phyloP scores from a whole-genome alignment of 1,140 invertebrate species.

The Drosophila bifasciata region DNA sequence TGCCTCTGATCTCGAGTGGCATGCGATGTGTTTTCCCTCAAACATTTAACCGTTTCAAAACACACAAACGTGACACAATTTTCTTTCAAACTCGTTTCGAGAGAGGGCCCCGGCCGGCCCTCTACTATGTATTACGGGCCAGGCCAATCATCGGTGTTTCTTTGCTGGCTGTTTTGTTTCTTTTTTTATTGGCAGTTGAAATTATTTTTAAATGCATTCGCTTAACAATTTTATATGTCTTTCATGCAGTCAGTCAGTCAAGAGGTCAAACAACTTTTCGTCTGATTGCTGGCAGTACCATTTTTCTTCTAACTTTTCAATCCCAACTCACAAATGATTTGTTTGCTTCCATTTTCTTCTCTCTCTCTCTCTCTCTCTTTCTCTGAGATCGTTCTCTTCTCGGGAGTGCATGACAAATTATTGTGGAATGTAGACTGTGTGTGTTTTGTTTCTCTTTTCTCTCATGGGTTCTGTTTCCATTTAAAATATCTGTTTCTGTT shows the following conservation, averaged over 20 bases:
- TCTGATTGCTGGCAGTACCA: slow-evolving; percentile 41
- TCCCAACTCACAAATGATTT: slow-evolving; percentile 60
- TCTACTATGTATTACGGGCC: slow-evolving; percentile 65
- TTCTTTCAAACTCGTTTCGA: slow-evolving; percentile 73
- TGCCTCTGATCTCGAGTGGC: slow-evolving; percentile 30
- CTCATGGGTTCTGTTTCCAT: slow-evolving; percentile 12
- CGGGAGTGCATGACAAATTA: slow-evolving; percentile 67
- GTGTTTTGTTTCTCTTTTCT: slow-evolving; percentile 13
- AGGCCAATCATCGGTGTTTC: slow-evolving; percentile 49
- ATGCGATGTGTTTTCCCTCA: slow-evolving; percentile 36
- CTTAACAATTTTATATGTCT: slow-evolving; percentile 75
- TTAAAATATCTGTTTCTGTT: slow-evolving; percentile 26
- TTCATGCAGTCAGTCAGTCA: slow-evolving; percentile 60
- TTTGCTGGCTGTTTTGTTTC: slow-evolving; percentile 19
- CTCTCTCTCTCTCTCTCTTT: slow-evolving; percentile 21
- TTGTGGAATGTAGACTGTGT: slow-evolving; percentile 59
- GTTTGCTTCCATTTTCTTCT: slow-evolving; percentile 59
- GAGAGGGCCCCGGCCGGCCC: slow-evolving; percentile 1
- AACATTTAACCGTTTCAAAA: slow-evolving; percentile 59
- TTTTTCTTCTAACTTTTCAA: neutral
- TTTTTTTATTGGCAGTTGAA: slow-evolving; percentile 78
- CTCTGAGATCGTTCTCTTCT: slow-evolving; percentile 10
- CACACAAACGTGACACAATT: slow-evolving; percentile 75
- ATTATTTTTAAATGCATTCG: slow-evolving; percentile 82
- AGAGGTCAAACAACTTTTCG: slow-evolving; percentile 79